Conservation (phyloP, 2,888 invertebrate species). For the Archips crataeganus region DNA sequence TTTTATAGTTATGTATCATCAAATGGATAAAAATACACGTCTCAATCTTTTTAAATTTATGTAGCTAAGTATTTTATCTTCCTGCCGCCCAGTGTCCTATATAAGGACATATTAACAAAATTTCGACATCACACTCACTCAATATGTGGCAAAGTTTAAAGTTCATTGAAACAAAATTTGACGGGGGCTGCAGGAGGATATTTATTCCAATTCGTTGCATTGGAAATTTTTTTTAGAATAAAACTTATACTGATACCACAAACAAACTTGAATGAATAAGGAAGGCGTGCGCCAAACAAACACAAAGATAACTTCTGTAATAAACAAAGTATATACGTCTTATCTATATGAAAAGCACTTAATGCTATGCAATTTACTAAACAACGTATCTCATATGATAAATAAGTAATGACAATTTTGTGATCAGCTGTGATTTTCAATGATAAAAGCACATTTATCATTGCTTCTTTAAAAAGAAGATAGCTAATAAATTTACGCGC, state of each 20-base stretch:
- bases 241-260: neutral
- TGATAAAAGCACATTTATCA: neutral
- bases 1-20: too few species aligned
- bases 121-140: too few species aligned
- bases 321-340: neutral
- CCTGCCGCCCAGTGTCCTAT: too few species aligned
- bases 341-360: neutral
- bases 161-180: too few species aligned
- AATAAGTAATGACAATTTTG: neutral
- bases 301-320: neutral
- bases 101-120: too few species aligned
- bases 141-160: too few species aligned
- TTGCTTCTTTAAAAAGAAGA: too few species aligned
- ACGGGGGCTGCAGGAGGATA: too few species aligned
- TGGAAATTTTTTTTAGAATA: neutral
- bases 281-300: neutral
- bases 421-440: neutral
- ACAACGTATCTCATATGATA: neutral
- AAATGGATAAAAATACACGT: too few species aligned
- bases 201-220: neutral
- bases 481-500: too few species aligned
- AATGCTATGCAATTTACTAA: neutral
- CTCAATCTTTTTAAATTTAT: too few species aligned
- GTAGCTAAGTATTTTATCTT: too few species aligned
- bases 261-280: neutral